These are phyloP conservation scores for Heliconius charithonia DNA, from an alignment of 2,888 invertebrate species.

Conservation along the genomic window DNA sequence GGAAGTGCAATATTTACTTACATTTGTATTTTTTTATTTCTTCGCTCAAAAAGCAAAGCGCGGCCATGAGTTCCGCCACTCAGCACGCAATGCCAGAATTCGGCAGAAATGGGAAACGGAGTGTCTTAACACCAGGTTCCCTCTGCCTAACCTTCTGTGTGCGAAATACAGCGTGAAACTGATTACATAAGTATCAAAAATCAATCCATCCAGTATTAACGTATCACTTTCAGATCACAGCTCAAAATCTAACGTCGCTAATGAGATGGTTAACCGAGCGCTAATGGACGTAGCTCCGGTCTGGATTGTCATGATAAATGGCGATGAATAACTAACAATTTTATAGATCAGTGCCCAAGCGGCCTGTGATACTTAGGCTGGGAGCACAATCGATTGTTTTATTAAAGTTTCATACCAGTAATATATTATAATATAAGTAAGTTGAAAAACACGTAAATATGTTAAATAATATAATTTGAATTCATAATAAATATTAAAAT, in stretches of 20 bases:
- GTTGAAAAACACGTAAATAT: not conserved
- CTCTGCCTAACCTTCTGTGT: too few relatives aligned
- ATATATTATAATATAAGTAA: not conserved
- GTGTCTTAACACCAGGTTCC: too few relatives aligned
- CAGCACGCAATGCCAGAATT: too few relatives aligned
- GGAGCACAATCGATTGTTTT: constrained; percentile 3
- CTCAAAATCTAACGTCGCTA: constrained; percentile 69
- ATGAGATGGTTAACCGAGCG: constrained; percentile 75
- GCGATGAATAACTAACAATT: constrained; percentile 56
- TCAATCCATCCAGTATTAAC: constrained; percentile 6
- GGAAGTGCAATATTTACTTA: too few relatives aligned
- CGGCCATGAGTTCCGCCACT: too few relatives aligned
- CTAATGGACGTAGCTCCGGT: constrained; percentile 62
- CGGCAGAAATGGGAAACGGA: too few relatives aligned
- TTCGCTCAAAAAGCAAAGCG: too few relatives aligned
- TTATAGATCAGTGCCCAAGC: constrained; percentile 40
- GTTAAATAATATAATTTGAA: not conserved
- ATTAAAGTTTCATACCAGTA: not conserved
- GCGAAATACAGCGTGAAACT: too few relatives aligned
- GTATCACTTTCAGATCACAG: constrained; percentile 46
- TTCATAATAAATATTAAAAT: not conserved
- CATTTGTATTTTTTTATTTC: too few relatives aligned
- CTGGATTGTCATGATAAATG: constrained; percentile 64
- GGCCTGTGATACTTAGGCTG: constrained; percentile 6
- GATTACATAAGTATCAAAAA: constrained; percentile 9